A percentile compares a stretch with the other conserved stretches of the same genome.
Conservation (phyloP, 2,888 invertebrate genomes). For the Bruchidius siliquastri region DNA sequence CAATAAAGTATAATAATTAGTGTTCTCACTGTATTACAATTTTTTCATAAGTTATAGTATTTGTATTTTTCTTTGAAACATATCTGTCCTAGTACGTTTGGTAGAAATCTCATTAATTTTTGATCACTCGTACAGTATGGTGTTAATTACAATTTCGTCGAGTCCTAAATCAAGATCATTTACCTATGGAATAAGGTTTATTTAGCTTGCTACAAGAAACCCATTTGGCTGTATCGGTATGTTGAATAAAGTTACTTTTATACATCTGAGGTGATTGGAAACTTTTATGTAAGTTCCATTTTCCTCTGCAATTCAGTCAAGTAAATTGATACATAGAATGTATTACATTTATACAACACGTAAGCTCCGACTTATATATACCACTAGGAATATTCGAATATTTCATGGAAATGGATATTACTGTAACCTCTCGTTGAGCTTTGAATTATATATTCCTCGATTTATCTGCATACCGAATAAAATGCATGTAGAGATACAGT, state of each 20-base stretch:
- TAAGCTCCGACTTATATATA: background rate
- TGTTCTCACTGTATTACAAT: too few relatives aligned
- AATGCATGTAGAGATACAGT: too few relatives aligned
- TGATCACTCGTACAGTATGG: too few relatives aligned
- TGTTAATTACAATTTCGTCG: too few relatives aligned
- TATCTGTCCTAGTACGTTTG: too few relatives aligned
- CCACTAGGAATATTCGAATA: background rate
- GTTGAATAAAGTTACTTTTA: background rate
- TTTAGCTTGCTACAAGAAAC: background rate
- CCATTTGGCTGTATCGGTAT: background rate
- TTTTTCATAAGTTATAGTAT: too few relatives aligned
- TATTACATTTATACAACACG: background rate
- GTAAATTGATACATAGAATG: background rate
- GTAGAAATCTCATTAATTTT: too few relatives aligned
- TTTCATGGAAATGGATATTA: background rate
- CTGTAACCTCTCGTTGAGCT: background rate
- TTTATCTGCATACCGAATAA: too few relatives aligned
- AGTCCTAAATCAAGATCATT: too few relatives aligned
- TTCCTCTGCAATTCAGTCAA: background rate
- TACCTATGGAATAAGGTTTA: too few relatives aligned
- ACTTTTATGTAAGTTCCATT: background rate
- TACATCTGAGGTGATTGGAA: background rate
- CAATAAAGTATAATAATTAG: too few relatives aligned
- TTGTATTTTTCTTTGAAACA: too few relatives aligned
- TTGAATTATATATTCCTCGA: background rate